These are phyloP conservation scores for Apantesis nais DNA, from an alignment of 2,888 invertebrate genomes.

Conservation along the genomic window DNA sequence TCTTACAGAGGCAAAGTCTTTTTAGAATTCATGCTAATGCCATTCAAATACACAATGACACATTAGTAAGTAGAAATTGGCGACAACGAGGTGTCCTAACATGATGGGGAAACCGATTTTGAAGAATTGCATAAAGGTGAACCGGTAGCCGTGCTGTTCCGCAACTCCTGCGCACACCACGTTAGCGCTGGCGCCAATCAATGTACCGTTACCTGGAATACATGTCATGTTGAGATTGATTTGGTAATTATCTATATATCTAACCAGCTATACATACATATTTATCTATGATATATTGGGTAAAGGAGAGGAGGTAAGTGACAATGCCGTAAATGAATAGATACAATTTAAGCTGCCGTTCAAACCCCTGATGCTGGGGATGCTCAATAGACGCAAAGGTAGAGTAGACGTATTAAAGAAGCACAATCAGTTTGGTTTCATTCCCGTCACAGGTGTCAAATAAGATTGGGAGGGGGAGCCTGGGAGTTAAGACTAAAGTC, in stretches of 20 bases:
- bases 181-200: conserved; percentile 96
- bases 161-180: conserved; percentile 97
- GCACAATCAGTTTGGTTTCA: too few species aligned
- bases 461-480: too few species aligned
- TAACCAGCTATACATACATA: too few species aligned
- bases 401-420: too few species aligned
- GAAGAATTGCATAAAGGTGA: conserved; percentile 94
- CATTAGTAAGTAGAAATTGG: conserved; percentile 89
- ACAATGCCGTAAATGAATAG: too few species aligned
- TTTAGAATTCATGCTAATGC: background rate
- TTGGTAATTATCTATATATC: background rate
- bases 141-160: conserved; percentile 95
- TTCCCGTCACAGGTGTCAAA: too few species aligned
- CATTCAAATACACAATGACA: conserved; percentile 84
- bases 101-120: conserved; percentile 95
- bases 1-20: conserved; percentile 2
- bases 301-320: too few species aligned
- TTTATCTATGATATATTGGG: too few species aligned
- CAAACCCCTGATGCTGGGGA: too few species aligned
- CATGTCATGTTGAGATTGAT: background rate
- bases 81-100: conserved; percentile 89
- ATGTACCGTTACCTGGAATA: conserved; percentile 91
- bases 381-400: too few species aligned
- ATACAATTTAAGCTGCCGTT: too few species aligned
- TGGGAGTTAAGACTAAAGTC: too few species aligned